These are phyloP conservation scores for Argopecten irradians DNA, from an alignment of 1,140 invertebrate genomes.

Conservation along the genomic window DNA sequence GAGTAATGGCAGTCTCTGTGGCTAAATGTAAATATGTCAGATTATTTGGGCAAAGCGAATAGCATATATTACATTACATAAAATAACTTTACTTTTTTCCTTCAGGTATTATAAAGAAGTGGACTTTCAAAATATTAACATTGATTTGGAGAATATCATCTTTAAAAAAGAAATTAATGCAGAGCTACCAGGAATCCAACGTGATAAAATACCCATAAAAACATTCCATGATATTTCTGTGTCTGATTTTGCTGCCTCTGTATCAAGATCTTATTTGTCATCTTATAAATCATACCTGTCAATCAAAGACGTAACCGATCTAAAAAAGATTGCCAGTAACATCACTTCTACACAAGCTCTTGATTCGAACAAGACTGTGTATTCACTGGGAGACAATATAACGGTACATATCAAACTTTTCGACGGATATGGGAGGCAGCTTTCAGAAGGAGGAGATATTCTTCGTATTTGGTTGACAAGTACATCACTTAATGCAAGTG, in stretches of 20 bases:
- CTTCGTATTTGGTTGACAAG: slow-evolving; percentile 20
- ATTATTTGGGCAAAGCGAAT: too few relatives aligned
- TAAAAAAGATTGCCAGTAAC: neutral
- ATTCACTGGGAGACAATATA: slow-evolving; percentile 15
- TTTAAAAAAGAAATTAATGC: too few relatives aligned
- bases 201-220: neutral
- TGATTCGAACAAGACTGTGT: neutral
- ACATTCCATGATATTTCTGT: neutral
- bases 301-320: neutral
- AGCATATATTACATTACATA: too few relatives aligned
- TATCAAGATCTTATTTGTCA: neutral
- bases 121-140: too few relatives aligned
- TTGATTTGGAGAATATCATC: too few relatives aligned
- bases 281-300: neutral
- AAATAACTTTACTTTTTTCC: too few relatives aligned
- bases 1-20: too few relatives aligned
- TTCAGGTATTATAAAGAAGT: too few relatives aligned
- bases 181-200: neutral
- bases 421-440: neutral
- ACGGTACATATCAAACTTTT: neutral
- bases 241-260: neutral
- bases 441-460: slow-evolving; percentile 1
- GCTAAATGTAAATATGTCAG: too few relatives aligned
- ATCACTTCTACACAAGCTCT: neutral
- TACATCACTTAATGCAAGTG: neutral